Conservation (phyloP, 2,113 vertebrate genomes). For the Oryzias woworae region DNA sequence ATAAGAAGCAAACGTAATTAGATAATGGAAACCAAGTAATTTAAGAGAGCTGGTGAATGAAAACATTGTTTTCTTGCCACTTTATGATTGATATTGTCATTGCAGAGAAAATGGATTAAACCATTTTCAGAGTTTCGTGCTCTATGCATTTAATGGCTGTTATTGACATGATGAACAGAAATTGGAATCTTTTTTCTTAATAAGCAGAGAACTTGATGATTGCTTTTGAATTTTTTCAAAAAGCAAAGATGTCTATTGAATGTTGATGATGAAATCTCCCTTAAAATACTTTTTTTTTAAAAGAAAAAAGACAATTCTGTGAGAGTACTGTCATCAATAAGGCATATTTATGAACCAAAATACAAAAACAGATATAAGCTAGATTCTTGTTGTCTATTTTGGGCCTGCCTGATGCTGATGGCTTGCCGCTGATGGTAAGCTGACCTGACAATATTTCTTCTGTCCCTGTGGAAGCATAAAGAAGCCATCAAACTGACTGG, state of each 20-base stretch:
- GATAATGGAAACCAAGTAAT: no score
- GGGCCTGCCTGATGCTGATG: slow-evolving; percentile 15
- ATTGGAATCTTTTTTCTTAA: neutral
- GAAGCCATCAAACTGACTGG: slow-evolving; percentile 22
- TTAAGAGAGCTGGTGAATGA: no score
- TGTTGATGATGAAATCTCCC: no score
- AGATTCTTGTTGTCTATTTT: no score
- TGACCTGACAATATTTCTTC: slow-evolving; percentile 37
- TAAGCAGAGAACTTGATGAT: neutral
- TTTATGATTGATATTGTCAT: no score
- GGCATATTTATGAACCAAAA: no score
- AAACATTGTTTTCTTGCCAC: no score
- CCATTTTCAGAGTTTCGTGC: slow-evolving; percentile 12
- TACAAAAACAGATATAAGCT: no score
- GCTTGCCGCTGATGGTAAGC: slow-evolving; percentile 48
- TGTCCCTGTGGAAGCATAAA: slow-evolving; percentile 30
- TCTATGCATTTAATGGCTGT: neutral
- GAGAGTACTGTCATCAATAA: no score
- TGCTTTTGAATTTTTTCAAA: neutral
- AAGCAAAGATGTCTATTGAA: neutral
- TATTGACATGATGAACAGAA: slow-evolving; percentile 34
- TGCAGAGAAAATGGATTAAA: slow-evolving; percentile 14
- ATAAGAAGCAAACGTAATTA: no score
- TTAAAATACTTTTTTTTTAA: no score
- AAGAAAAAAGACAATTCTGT: no score